Conservation (phyloP, 2,797 vertebrate species). For the Limnodromus scolopaceus region DNA sequence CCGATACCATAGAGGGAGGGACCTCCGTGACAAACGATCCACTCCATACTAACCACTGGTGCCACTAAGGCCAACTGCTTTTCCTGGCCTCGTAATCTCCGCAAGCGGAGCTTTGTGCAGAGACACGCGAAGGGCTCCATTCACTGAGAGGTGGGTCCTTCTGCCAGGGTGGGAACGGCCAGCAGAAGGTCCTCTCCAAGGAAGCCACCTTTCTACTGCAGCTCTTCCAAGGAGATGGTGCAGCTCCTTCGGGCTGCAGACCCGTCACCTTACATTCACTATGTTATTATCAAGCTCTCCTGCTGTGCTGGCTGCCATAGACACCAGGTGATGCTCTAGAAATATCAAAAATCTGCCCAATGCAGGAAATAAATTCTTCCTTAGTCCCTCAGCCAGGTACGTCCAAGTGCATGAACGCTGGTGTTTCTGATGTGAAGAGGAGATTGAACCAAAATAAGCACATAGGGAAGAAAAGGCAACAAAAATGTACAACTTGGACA, state of each 20-base stretch:
- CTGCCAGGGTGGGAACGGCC: background rate
- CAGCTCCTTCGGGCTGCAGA: background rate
- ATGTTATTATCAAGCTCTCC: background rate
- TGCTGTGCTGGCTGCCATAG: background rate
- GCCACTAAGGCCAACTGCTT: background rate
- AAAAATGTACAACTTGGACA: background rate
- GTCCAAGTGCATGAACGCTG: background rate
- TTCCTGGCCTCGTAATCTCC: background rate
- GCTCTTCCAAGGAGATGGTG: background rate
- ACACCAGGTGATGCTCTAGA: background rate
- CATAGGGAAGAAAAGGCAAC: background rate
- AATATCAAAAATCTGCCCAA: background rate
- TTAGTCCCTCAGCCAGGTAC: background rate
- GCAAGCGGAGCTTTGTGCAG: background rate
- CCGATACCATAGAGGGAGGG: fast-evolving
- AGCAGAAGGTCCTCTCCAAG: background rate
- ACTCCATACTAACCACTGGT: background rate
- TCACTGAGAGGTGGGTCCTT: background rate
- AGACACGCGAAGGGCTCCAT: background rate
- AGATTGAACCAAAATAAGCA: background rate
- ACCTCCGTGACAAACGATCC: background rate
- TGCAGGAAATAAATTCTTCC: background rate
- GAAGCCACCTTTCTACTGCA: background rate
- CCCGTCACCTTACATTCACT: background rate
- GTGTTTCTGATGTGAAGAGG: background rate